Evolutionary conservation across 2,888 invertebrate genomes (phyloP).

Genomic region (Drosophila maculinotata): DNA sequence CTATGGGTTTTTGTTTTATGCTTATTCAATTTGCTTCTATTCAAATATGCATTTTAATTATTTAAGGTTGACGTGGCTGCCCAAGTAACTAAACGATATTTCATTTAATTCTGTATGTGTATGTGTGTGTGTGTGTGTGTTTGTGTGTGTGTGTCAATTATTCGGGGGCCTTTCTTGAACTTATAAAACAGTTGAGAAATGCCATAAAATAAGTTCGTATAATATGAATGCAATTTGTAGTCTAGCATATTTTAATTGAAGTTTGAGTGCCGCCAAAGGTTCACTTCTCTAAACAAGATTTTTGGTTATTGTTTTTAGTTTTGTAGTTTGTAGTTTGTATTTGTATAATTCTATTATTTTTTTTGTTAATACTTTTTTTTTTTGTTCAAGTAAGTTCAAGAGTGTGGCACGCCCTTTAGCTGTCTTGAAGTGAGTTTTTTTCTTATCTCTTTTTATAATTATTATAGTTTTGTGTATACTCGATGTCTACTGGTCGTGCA

Average conservation of each 20-base stretch:
- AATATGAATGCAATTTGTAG: too few species aligned
- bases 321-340: too few species aligned
- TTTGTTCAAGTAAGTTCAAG: slow-evolving; percentile 10
- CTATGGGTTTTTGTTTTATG: slow-evolving; percentile 24
- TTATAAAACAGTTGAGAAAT: background rate
- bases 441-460: slow-evolving; percentile 7
- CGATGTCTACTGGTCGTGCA: slow-evolving; percentile 34
- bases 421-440: slow-evolving; percentile 20
- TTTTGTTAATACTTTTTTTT: background rate
- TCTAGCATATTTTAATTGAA: too few species aligned
- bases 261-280: too few species aligned
- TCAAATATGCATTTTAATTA: slow-evolving; percentile 52
- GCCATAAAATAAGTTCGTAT: background rate
- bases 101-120: slow-evolving; percentile 18
- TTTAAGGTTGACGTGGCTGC: slow-evolving; percentile 65
- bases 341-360: too few species aligned
- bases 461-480: slow-evolving; percentile 11
- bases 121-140: background rate
- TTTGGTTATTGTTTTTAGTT: too few species aligned
- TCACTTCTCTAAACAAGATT: too few species aligned
- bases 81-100: slow-evolving; percentile 52
- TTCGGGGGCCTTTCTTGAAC: slow-evolving; percentile 19
- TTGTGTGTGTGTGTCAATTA: slow-evolving; percentile 2
- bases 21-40: slow-evolving; percentile 45
- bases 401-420: background rate